Base-by-base conservation (phyloP, 1,140 invertebrate genomes). In the Lamellibrachia luymesi region DNA sequence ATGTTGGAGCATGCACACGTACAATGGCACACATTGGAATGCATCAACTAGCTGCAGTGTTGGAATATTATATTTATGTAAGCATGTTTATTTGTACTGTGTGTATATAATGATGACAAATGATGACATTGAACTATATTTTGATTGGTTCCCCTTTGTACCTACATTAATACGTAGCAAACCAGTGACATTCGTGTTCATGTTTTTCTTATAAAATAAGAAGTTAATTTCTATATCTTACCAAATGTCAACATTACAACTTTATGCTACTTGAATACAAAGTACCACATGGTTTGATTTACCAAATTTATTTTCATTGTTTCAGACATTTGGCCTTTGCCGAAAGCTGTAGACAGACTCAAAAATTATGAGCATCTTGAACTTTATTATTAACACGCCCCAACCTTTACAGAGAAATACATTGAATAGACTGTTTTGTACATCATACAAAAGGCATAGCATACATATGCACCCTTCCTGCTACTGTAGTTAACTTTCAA, bases 31-130 rank as follows among this genome's bases (percentile, higher is more conserved):
- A 80, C 5, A 17, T 80, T 80, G 64, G 13, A 80, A 80, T 80
- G 17, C 17, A 17, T 80, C 64, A 22, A 80, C 64, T 22, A 17
- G 64, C 64, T 80, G 64, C 13, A 80, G 64, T 80, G 64, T 22
- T 80, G 64, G 64, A 80, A 80, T 80, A 22, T 80, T 80, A 80
- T 80, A 80, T 80, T 80, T 80, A 80, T 80, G 64, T 80, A 80
- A 8, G 64, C 64, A 8, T 80, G 64, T 80, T 80, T 80, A 80
- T 80, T 80, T 80, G 64, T 80, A 80, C 25, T 80, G 64, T 80
- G 64, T 80, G 64, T 80, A 80, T 80, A 80, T 80, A 80, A 80
- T 80, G 64, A 80, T 80, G 64, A 17, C 13, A 80, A 80, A 80
- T 80, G 64, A 80, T 80, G 64, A 17, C 13, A 80, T 10, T 80